phyloP scores from a whole-genome alignment of 2,888 invertebrate genomes.

The Trichogramma evanescens region DNA sequence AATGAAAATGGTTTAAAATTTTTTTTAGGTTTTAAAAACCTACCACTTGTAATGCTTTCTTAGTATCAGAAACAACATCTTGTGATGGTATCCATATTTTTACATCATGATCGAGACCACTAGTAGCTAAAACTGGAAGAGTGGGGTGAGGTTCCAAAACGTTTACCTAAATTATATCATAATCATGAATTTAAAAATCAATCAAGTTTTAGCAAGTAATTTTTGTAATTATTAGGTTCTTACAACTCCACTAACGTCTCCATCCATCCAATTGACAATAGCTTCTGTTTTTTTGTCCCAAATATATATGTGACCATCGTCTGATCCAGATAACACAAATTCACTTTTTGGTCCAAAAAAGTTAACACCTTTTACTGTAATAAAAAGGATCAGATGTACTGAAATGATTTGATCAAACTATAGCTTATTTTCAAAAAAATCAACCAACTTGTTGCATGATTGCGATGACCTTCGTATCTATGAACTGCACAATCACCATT shows the following conservation, averaged over 20 bases:
- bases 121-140: slow-evolving; percentile 80
- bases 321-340: slow-evolving; percentile 87
- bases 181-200: background rate
- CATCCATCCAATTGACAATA: slow-evolving; percentile 82
- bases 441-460: slow-evolving; percentile 33
- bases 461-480: slow-evolving; percentile 59
- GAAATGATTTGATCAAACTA: background rate
- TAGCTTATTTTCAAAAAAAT: background rate
- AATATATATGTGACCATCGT: slow-evolving; percentile 80
- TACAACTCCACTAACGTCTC: slow-evolving; percentile 78
- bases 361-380: slow-evolving; percentile 78
- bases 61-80: slow-evolving; percentile 38
- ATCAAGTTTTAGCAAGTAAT: slow-evolving; percentile 3
- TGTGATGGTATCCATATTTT: slow-evolving; percentile 85
- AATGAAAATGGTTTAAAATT: slow-evolving; percentile 39
- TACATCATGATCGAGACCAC: slow-evolving; percentile 84
- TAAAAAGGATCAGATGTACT: slow-evolving; percentile 2
- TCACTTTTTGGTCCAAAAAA: slow-evolving; percentile 90
- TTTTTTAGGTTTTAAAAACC: slow-evolving; percentile 1
- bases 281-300: slow-evolving; percentile 86
- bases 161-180: slow-evolving; percentile 61
- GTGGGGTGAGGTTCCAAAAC: slow-evolving; percentile 86
- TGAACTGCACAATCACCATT: slow-evolving; percentile 46
- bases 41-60: slow-evolving; percentile 14
- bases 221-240: slow-evolving; percentile 7